Evolutionary conservation across 2,888 invertebrate species (phyloP), one percentile per base, ranked within the genome.

Genomic region (Noctua pronuba): DNA sequence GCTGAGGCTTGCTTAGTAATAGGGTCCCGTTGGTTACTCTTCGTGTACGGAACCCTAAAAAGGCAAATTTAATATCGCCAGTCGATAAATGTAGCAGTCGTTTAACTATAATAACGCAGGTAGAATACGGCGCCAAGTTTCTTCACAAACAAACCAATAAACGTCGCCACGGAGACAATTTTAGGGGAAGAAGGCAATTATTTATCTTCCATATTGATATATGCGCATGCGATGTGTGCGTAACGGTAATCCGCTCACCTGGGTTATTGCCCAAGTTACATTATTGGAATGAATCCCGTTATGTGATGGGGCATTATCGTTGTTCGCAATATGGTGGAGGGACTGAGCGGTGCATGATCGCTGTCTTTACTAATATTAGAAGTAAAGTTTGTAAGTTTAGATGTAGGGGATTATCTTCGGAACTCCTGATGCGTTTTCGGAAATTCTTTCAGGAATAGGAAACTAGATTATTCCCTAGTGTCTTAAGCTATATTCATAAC

Each of bases 131-230:
- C 93, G 94, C 94, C 94, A 92, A 90, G 86, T 91, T 92, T 88
- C 89, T 90, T 88, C 88, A 90, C 93, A 95, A 95, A 95, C 94
- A 95, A 92, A 95, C 93, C 94, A 93, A 95, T 95, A 95, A 95
- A 94, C 88, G 93, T 94, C 93, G 89, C 91, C 91, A 90, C 90
- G 85, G 90, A 90, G 92, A 93, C 94, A 93, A 92, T 92, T 92
- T 92, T 90, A 88, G 91, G 92, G 93, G 91, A 93, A 90, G 89
- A 90, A 89, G 86, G 85, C 88, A 88, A 93, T 94, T 94, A 95
- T 95, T 94, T 95, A 94, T 94, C 91, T 94, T 93, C 90, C 92
- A 90, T 92, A 91, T 88, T 89, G 90, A 91, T 90, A 90, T 89
- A 90, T 86, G 80, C 85, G 80, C 78, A 44, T 52, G 83, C 88